A percentile compares a stretch with the other conserved stretches of the same genome.
phyloP scores from a whole-genome alignment of 2,888 invertebrate genomes.

The Julus scandinavius region DNA sequence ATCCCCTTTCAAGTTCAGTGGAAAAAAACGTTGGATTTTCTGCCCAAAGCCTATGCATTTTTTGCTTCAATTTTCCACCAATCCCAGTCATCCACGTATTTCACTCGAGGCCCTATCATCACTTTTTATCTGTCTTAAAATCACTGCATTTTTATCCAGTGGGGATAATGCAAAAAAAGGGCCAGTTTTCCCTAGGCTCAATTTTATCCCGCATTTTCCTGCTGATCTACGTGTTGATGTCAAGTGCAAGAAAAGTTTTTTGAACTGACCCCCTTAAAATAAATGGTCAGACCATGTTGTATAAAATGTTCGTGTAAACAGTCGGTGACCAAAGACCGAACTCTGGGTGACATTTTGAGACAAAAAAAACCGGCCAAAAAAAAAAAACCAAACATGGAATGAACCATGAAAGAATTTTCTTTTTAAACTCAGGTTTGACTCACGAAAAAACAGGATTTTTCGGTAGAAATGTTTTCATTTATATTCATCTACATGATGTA shows the following conservation, averaged over 20 bases:
- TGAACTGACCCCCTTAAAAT: conserved; percentile 51
- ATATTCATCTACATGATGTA: neutral
- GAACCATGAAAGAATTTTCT: neutral
- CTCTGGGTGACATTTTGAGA: neutral
- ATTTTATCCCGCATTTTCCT: conserved; percentile 47
- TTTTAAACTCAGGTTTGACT: neutral
- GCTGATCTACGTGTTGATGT: conserved; percentile 39
- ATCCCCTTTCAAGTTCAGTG: neutral
- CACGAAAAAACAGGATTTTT: neutral
- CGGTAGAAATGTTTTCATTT: neutral
- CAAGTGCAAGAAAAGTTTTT: conserved; percentile 51
- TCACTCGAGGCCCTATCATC: conserved; percentile 45
- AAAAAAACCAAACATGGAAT: neutral
- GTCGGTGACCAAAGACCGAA: conserved; percentile 48
- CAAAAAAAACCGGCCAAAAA: neutral
- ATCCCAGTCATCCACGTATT: neutral
- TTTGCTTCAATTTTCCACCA: neutral
- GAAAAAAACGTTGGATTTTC: neutral
- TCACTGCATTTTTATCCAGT: conserved; percentile 4
- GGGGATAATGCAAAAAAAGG: neutral
- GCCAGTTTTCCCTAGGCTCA: conserved; percentile 40
- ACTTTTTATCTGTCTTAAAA: conserved; percentile 25
- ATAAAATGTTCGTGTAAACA: conserved; percentile 37
- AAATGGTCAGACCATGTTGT: conserved; percentile 47
- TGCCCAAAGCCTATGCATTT: neutral